These are phyloP conservation scores for Azorinus chamasolen DNA, from an alignment of 2,888 invertebrate species.

Conservation along the genomic window DNA sequence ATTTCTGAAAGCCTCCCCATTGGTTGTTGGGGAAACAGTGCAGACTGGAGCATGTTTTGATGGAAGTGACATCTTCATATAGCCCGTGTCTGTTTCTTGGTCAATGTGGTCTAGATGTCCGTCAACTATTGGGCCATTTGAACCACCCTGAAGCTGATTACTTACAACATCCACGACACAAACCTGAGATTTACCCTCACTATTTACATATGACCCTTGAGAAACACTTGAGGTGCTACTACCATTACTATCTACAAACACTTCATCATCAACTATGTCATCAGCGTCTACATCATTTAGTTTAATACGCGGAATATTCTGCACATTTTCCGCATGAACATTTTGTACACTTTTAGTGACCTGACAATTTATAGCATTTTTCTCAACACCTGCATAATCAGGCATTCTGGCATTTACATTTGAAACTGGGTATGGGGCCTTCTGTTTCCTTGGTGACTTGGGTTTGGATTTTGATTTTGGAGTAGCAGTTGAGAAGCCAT, in stretches of 20 bases:
- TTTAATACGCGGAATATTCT: constrained; percentile 51
- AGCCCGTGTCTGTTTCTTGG: constrained; percentile 31
- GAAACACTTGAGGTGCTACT: background rate
- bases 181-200: background rate
- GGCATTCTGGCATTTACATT: constrained; percentile 30
- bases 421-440: constrained; percentile 36
- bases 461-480: constrained; percentile 29
- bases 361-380: constrained; percentile 2
- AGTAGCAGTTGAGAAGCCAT: constrained; percentile 22
- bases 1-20: background rate
- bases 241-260: constrained; percentile 34
- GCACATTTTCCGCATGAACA: constrained; percentile 41
- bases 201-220: no score
- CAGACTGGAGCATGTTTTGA: background rate
- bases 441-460: constrained; percentile 30
- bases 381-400: constrained; percentile 10
- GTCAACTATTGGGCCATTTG: constrained; percentile 19
- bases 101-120: constrained; percentile 21
- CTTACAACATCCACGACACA: background rate
- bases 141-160: constrained; percentile 25
- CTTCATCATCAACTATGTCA: constrained; percentile 49
- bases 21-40: background rate
- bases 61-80: constrained; percentile 55
- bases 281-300: constrained; percentile 31
- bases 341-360: constrained; percentile 32